Evolutionary conservation across 2,797 vertebrate species (phyloP).

Genomic region (Hydrophis major): DNA sequence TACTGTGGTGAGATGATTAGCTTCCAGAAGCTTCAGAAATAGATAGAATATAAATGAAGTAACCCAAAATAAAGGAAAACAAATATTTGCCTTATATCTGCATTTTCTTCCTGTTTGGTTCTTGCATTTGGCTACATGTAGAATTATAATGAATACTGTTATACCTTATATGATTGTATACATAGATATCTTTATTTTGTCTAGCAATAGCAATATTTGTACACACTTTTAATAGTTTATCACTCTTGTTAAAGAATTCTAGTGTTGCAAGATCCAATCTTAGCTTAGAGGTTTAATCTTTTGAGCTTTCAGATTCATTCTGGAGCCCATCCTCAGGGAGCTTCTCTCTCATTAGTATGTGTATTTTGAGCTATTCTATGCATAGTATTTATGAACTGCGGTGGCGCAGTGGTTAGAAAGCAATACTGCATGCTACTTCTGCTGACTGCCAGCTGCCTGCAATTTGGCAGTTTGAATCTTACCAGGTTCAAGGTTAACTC

Average conservation of each 20-base stretch:
- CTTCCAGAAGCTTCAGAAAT: neutral
- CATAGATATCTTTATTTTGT: neutral
- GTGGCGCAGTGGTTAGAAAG: neutral
- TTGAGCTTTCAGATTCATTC: neutral
- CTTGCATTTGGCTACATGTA: neutral
- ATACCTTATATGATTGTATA: neutral
- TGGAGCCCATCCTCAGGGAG: neutral
- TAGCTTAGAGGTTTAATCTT: neutral
- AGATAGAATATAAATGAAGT: neutral
- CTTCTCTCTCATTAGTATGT: neutral
- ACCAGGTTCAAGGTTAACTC: neutral
- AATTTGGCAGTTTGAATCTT: neutral
- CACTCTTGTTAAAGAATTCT: neutral
- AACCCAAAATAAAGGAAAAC: neutral
- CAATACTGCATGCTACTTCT: neutral
- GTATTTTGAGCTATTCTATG: neutral
- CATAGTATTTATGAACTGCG: neutral
- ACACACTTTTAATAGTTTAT: neutral
- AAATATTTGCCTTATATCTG: neutral
- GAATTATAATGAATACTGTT: neutral
- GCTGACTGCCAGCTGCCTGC: neutral
- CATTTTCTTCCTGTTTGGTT: neutral
- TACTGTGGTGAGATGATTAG: neutral
- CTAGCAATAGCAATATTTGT: neutral
- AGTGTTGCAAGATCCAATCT: neutral